Conservation (phyloP, 2,113 vertebrate species). For the Taxidea taxus region DNA sequence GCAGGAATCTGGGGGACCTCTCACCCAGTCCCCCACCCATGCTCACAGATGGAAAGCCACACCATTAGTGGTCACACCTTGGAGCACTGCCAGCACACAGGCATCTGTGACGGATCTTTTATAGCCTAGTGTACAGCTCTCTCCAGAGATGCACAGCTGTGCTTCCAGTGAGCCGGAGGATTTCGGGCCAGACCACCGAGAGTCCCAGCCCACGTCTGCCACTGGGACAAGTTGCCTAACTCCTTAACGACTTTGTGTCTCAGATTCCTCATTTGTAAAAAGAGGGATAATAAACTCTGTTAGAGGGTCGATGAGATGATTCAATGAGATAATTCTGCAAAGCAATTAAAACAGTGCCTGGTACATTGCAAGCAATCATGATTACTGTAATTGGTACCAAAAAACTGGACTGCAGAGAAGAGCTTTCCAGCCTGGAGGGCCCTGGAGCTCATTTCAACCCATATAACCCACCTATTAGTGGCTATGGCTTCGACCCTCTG, state of each 20-base stretch:
- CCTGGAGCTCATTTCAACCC: not conserved
- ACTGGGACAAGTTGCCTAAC: not conserved
- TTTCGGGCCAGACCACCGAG: not conserved
- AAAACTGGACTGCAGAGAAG: not conserved
- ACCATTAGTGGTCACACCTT: slow-evolving; percentile 4
- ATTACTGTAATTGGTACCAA: not conserved
- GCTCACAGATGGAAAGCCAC: slow-evolving; percentile 24
- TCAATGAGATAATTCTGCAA: not conserved
- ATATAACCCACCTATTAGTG: not conserved
- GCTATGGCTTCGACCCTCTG: not conserved
- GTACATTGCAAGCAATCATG: not conserved
- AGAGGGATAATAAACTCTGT: not conserved
- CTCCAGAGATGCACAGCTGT: not conserved
- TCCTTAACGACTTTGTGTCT: not conserved
- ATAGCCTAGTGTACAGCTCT: not conserved
- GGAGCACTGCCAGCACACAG: not conserved
- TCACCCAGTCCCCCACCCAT: slow-evolving; percentile 35
- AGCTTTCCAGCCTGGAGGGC: not conserved
- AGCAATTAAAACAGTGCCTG: not conserved
- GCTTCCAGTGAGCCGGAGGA: not conserved
- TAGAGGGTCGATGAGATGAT: not conserved
- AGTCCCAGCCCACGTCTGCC: not conserved
- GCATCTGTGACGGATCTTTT: slow-evolving; percentile 37
- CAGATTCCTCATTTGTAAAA: slow-evolving; percentile 9
- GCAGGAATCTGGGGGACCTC: slow-evolving; percentile 66